Evolutionary conservation across 2,888 invertebrate species (phyloP).

Genomic region (Patella depressa): DNA sequence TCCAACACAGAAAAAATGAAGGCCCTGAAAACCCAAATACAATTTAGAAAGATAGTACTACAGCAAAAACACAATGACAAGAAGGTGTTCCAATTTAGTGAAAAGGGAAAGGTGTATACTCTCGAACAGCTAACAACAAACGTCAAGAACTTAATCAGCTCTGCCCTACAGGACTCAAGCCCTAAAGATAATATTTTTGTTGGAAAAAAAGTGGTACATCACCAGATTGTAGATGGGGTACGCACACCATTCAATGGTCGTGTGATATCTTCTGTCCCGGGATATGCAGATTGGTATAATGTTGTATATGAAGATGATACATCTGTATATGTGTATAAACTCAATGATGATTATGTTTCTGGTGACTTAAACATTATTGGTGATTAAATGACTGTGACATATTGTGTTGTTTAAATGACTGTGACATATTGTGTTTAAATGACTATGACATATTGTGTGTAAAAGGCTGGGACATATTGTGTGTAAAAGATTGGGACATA

Average conservation of each 20-base stretch:
- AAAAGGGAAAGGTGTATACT: not conserved
- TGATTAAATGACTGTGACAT: no score
- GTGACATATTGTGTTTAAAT: no score
- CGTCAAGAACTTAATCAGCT: not conserved
- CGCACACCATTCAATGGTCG: not conserved
- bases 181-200: not conserved
- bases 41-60: not conserved
- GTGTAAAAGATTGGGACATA: no score
- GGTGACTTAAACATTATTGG: not conserved
- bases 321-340: not conserved
- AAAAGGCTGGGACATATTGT: no score
- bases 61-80: slow-evolving; percentile 1
- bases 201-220: not conserved
- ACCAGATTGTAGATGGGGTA: not conserved
- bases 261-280: not conserved
- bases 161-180: not conserved
- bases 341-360: not conserved
- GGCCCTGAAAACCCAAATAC: not conserved
- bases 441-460: no score
- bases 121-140: not conserved
- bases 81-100: slow-evolving; percentile 1
- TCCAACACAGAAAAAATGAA: slow-evolving; percentile 4
- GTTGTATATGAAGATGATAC: not conserved
- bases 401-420: no score
- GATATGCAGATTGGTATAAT: slow-evolving; percentile 4